phyloP scores from a whole-genome alignment of 1,140 invertebrate species.

The Philopotamus ludificatus region DNA sequence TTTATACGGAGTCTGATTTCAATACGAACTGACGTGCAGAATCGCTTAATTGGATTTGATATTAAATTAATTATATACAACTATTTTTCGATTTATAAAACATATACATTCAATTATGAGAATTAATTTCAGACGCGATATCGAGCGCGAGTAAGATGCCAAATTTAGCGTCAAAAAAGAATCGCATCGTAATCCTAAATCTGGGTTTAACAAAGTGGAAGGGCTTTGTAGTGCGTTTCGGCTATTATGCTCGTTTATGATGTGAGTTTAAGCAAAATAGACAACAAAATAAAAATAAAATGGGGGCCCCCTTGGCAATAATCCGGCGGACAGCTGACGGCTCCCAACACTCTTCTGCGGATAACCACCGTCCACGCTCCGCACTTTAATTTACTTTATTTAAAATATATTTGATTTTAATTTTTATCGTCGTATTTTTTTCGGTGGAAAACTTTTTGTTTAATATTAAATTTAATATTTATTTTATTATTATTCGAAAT shows the following conservation, averaged over 20 bases:
- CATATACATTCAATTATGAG: no score
- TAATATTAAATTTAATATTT: no score
- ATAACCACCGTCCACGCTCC: not conserved
- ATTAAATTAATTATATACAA: no score
- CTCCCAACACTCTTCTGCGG: not conserved
- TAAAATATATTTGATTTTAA: no score
- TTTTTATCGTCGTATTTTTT: no score
- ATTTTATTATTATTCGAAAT: no score
- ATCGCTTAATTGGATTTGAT: no score
- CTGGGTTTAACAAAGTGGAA: not conserved
- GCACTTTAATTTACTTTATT: not conserved
- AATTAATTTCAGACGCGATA: not conserved
- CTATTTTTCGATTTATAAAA: no score
- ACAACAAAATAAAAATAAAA: conserved; percentile 13
- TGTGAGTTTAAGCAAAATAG: conserved; percentile 19
- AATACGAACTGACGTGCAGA: no score
- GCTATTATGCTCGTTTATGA: conserved; percentile 3
- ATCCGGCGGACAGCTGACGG: conserved; percentile 13
- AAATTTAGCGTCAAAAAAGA: conserved; percentile 19
- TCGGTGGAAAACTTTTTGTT: no score
- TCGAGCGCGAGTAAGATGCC: not conserved
- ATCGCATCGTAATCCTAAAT: not conserved
- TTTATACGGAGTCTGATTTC: no score
- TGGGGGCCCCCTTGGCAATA: conserved; percentile 1
- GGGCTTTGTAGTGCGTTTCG: not conserved